Percentiles rank a stretch among this genome's conserved stretches.
These are phyloP conservation scores for Hippocampus zosterae DNA, from an alignment of 2,113 vertebrate species.

Conservation along the genomic window DNA sequence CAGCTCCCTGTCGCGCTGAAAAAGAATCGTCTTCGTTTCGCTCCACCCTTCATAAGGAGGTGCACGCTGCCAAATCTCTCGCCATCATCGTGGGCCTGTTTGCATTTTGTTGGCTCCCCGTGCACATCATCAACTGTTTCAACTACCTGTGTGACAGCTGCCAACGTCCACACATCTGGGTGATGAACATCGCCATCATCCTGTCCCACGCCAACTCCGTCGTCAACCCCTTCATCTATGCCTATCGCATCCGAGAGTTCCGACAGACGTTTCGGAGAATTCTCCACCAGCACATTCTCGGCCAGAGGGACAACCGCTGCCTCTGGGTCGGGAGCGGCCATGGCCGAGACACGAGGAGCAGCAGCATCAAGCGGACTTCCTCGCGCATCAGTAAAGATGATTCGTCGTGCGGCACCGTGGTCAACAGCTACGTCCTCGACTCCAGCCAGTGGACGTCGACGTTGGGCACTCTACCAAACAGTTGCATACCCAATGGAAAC, in stretches of 20 bases:
- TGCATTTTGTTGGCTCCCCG: conserved; percentile 89
- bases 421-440: conserved; percentile 67
- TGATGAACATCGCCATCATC: conserved; percentile 89
- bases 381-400: conserved; percentile 62
- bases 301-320: conserved; percentile 51
- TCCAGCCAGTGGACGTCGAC: conserved; percentile 31
- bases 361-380: conserved; percentile 56
- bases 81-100: conserved; percentile 95
- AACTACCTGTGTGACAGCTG: conserved; percentile 80
- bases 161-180: conserved; percentile 72
- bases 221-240: conserved; percentile 95
- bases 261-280: conserved; percentile 88
- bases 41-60: conserved; percentile 85
- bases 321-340: conserved; percentile 18
- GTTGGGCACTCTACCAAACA: conserved; percentile 32
- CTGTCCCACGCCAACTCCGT: conserved; percentile 93
- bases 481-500: conserved; percentile 66
- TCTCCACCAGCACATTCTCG: conserved; percentile 75
- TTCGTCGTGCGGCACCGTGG: conserved; percentile 52
- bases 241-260: conserved; percentile 91
- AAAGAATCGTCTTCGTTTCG: conserved; percentile 45
- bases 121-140: conserved; percentile 91
- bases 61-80: conserved; percentile 89
- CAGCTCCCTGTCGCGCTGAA: conserved; percentile 10
- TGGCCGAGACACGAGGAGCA: conserved; percentile 15